phyloP scores from a whole-genome alignment of 2,797 vertebrate genomes.

The Mycteria americana region DNA sequence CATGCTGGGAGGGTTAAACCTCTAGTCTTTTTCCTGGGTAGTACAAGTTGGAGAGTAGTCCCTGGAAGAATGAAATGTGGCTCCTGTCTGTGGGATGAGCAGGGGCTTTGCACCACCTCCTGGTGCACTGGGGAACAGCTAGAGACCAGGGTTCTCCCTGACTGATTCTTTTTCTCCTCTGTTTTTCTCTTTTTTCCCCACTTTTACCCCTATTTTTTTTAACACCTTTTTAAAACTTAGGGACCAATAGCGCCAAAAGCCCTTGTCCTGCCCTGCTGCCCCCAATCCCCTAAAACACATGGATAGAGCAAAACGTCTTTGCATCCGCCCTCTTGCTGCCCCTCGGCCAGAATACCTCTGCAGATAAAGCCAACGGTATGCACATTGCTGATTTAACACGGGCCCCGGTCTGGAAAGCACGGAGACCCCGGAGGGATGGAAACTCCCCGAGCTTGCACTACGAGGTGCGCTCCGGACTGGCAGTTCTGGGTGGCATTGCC shows the following conservation, averaged over 20 bases:
- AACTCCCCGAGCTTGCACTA: rapidly evolving
- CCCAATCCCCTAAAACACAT: not conserved
- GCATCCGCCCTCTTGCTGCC: no score
- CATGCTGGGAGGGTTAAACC: not conserved
- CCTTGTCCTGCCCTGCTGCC: not conserved
- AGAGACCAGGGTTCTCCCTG: not conserved
- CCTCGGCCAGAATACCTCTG: not conserved
- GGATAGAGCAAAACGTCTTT: not conserved
- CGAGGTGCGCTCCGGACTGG: rapidly evolving
- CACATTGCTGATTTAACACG: not conserved
- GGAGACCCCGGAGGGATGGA: not conserved
- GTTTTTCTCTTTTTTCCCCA: rapidly evolving
- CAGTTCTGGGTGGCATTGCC: not conserved
- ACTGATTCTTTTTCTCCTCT: not conserved
- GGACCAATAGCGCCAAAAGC: rapidly evolving
- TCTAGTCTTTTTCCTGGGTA: not conserved
- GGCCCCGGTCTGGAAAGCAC: not conserved
- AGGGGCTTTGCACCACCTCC: slow-evolving; percentile 88
- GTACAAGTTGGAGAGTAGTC: not conserved
- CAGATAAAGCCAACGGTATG: rapidly evolving
- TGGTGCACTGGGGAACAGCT: slow-evolving; percentile 72
- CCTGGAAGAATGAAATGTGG: not conserved
- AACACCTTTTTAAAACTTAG: not conserved
- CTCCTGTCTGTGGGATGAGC: slow-evolving; percentile 4
- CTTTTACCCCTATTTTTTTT: rapidly evolving